phyloP scores from a whole-genome alignment of 1,140 invertebrate genomes.

The Pectinophora gossypiella region DNA sequence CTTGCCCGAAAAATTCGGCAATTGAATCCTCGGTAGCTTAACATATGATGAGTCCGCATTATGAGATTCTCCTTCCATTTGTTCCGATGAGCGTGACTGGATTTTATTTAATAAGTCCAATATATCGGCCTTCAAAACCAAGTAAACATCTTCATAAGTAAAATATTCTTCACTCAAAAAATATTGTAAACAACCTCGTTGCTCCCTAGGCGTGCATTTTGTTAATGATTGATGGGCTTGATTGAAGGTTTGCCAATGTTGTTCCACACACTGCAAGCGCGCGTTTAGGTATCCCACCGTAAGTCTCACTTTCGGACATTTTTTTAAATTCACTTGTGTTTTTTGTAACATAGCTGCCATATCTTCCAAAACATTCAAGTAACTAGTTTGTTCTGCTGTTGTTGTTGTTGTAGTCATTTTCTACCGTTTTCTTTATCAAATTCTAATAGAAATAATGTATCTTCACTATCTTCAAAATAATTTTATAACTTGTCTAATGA shows the following conservation, averaged over 20 bases:
- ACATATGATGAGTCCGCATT: no score
- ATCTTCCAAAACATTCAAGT: no score
- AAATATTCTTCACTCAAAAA: no score
- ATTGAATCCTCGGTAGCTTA: constrained; percentile 30
- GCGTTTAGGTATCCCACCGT: constrained; percentile 24
- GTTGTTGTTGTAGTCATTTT: no score
- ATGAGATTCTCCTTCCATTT: neutral
- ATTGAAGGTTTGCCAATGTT: constrained; percentile 21
- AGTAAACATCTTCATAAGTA: no score
- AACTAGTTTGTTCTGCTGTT: no score
- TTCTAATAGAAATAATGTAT: no score
- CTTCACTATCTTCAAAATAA: no score
- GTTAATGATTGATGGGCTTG: constrained; percentile 7
- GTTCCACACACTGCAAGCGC: constrained; percentile 14
- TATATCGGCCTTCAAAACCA: no score
- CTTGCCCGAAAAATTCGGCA: constrained; percentile 33
- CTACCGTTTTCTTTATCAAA: no score
- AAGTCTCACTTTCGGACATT: constrained; percentile 22
- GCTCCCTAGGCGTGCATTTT: neutral
- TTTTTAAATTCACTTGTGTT: constrained; percentile 21
- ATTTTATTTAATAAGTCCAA: no score
- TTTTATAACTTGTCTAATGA: no score
- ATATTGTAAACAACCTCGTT: neutral
- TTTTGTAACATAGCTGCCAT: constrained; percentile 4
- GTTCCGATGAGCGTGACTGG: neutral